These are phyloP conservation scores for Nomada ferruginata DNA, from an alignment of 2,888 invertebrate genomes.

Conservation along the genomic window DNA sequence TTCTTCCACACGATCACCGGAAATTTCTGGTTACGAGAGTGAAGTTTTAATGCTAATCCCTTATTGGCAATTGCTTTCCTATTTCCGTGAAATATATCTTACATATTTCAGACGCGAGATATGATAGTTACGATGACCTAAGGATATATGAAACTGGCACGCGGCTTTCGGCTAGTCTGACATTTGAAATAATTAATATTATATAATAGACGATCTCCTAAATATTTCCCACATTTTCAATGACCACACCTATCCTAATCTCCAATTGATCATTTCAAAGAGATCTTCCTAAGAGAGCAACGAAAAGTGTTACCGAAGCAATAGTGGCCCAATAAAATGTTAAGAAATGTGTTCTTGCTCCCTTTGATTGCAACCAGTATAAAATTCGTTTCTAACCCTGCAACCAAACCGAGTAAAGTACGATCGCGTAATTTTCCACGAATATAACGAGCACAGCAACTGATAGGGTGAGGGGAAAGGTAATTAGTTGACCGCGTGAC, in stretches of 20 bases:
- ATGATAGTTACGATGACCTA: too few relatives aligned
- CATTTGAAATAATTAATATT: too few relatives aligned
- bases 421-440: conserved; percentile 23
- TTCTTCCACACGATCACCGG: conserved; percentile 5
- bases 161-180: too few relatives aligned
- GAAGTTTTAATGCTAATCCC: conserved; percentile 31
- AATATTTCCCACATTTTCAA: too few relatives aligned
- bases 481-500: conserved; percentile 55
- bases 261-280: too few relatives aligned
- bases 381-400: conserved; percentile 34
- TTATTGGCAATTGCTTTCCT: not conserved
- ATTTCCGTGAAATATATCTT: not conserved
- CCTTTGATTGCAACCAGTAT: conserved; percentile 48
- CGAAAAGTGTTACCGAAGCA: conserved; percentile 18
- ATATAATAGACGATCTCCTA: too few relatives aligned
- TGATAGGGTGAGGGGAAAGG: conserved; percentile 1
- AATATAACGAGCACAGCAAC: conserved; percentile 22
- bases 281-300: not conserved
- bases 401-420: conserved; percentile 39
- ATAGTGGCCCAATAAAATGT: too few relatives aligned
- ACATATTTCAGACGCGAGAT: not conserved
- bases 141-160: too few relatives aligned
- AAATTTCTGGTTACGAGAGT: not conserved
- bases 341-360: not conserved
- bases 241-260: too few relatives aligned